These are phyloP conservation scores for Epinephelus awoara DNA, from an alignment of 2,797 vertebrate species.

Conservation along the genomic window DNA sequence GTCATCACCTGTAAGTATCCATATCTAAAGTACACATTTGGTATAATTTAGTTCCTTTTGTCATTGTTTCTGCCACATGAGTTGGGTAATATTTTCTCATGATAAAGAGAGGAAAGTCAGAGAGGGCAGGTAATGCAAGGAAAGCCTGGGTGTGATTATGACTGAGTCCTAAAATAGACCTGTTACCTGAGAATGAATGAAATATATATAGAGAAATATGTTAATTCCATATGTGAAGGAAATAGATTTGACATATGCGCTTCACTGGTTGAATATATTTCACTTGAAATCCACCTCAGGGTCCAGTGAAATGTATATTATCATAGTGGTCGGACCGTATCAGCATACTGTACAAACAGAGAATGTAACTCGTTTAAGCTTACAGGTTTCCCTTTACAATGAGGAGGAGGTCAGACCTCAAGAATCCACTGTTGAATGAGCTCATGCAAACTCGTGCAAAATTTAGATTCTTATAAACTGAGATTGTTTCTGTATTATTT, in stretches of 20 bases:
- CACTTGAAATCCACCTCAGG: conserved; percentile 23
- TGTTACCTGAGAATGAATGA: conserved; percentile 56
- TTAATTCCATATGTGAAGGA: conserved; percentile 58
- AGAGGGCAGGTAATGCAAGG: conserved; percentile 37
- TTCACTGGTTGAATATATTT: conserved; percentile 53
- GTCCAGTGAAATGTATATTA: conserved; percentile 9
- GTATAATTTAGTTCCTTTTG: conserved; percentile 54
- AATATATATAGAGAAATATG: conserved; percentile 53
- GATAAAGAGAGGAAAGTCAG: conserved; percentile 55
- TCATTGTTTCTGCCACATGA: conserved; percentile 42
- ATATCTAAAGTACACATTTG: conserved; percentile 61
- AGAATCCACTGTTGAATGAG: background rate
- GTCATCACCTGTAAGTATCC: conserved; percentile 61
- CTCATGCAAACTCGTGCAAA: too few species aligned
- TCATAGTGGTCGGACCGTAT: background rate
- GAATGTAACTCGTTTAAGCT: background rate
- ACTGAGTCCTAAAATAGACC: conserved; percentile 66
- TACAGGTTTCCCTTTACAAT: conserved; percentile 22
- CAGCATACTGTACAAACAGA: background rate
- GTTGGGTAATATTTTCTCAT: conserved; percentile 52
- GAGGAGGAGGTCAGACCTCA: background rate
- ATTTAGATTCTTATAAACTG: background rate
- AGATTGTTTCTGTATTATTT: background rate
- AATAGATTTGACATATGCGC: conserved; percentile 62
- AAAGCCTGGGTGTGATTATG: conserved; percentile 60